Base-by-base conservation (phyloP, 2,113 vertebrate genomes). In the Pollachius pollachius region DNA sequence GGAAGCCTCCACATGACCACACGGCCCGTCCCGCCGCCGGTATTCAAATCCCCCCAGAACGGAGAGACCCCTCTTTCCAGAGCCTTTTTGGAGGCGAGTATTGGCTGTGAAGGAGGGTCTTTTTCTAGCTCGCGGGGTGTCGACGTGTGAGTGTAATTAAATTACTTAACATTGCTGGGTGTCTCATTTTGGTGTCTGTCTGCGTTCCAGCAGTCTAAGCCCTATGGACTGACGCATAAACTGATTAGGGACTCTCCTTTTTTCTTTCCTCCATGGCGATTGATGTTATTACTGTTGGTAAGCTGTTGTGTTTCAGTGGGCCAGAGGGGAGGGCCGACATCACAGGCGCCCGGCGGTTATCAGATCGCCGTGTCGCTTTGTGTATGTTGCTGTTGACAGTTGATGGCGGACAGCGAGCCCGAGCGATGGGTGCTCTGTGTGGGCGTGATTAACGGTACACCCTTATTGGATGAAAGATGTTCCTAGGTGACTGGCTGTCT, bases 31-130 rank as follows among this genome's bases (percentile, higher is more conserved):
- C 64, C 37, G 27, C 23, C 52, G 5, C 69, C 63, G 64, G 63
- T 76, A 72, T 84, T 79, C 34, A 87, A 75, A 85, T 73, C 78
- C 82, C 75, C 18, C 52, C 59, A 25, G 88, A 84, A 88, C 87
- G 65, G 70, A 62, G 54, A 57, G 30, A 30, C 65, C n/a, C 73
- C 63, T 77, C 71, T 79, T 61, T 68, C 18, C 54, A 52, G 70
- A 48, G 41, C 8, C 41, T 48, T 27, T 18, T n/a, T 25, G 64
- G 70, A 60, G 2, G 41, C 41, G 41, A 48, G 9, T 11, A 48
- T 48, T 48, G 41, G 41, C 41, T 48, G 41, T 13, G 41, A 48
- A 34, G 23, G 37, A 11, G 37, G 4, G 37, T 11, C 37, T 11
- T 34, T 34, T 7, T 34, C 30, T 34, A 34, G 30, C 30, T 34